A percentile compares a stretch with the other conserved stretches of the same genome.
Conservation (phyloP, 2,113 vertebrate species). For the Callipepla californica region DNA sequence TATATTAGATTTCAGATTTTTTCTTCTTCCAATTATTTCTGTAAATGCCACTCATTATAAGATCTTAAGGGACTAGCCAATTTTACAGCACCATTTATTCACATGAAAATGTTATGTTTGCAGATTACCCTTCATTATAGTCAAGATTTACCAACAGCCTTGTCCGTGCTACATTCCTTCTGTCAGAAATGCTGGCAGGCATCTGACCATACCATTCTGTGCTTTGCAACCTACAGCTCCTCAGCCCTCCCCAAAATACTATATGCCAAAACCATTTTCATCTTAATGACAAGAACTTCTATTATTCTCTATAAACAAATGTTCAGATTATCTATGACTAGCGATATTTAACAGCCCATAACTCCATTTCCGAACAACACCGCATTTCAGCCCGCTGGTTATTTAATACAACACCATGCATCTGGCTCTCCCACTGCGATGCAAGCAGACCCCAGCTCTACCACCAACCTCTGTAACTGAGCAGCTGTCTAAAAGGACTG, state of each 20-base stretch:
- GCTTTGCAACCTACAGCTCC: neutral
- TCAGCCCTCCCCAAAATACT: rapidly evolving
- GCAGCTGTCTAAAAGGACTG: neutral
- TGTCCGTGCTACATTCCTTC: neutral
- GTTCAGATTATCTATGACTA: neutral
- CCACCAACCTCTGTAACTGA: neutral
- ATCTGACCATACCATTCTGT: neutral
- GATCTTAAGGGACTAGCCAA: neutral
- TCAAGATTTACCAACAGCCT: slow-evolving; percentile 8
- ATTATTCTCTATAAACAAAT: neutral
- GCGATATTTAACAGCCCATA: neutral
- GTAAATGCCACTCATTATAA: slow-evolving; percentile 28
- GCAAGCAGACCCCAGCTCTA: neutral
- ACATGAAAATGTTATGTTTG: slow-evolving; percentile 11
- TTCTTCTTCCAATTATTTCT: slow-evolving; percentile 22
- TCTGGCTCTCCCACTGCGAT: neutral
- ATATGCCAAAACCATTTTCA: neutral
- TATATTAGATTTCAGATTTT: slow-evolving; percentile 25
- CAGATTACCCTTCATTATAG: slow-evolving; percentile 10
- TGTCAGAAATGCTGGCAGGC: neutral
- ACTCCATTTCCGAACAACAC: neutral
- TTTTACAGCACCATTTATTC: slow-evolving; percentile 45
- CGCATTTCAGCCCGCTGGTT: neutral
- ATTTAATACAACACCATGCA: neutral
- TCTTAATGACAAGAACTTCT: neutral